These are phyloP conservation scores for Labia minor DNA, from an alignment of 2,888 invertebrate species.

Conservation along the genomic window DNA sequence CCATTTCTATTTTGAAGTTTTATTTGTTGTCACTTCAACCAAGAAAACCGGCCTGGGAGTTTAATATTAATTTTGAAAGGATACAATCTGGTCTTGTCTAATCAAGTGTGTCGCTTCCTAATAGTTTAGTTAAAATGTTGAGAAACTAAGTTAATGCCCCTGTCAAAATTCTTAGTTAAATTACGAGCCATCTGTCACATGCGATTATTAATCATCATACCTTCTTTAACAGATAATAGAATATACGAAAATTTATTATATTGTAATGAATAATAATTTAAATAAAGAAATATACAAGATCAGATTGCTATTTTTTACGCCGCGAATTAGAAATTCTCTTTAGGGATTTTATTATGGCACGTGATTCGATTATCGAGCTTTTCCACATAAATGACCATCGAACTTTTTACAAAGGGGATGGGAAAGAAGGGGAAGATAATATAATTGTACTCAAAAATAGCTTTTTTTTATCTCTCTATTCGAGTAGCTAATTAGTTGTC, in stretches of 20 bases:
- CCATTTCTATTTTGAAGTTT: too few species aligned
- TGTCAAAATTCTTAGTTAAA: conserved; percentile 1
- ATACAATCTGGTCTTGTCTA: background rate
- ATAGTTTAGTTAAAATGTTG: conserved; percentile 13
- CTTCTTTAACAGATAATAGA: too few species aligned
- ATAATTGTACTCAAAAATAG: background rate
- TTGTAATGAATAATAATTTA: too few species aligned
- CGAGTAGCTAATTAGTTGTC: background rate
- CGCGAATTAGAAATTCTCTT: too few species aligned
- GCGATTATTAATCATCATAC: background rate
- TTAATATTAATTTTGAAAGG: conserved; percentile 5
- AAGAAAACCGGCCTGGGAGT: too few species aligned
- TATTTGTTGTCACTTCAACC: too few species aligned
- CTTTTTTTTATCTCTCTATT: conserved; percentile 1
- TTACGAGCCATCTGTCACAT: background rate
- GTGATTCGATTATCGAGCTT: too few species aligned
- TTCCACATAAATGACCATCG: background rate
- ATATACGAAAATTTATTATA: too few species aligned
- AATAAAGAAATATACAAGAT: too few species aligned
- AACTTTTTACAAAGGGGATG: background rate
- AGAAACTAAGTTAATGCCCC: conserved; percentile 4
- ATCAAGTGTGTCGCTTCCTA: conserved; percentile 13
- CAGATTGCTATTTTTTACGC: too few species aligned
- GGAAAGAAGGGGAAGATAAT: too few species aligned
- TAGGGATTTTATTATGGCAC: too few species aligned